Base-by-base conservation (phyloP, 37 sponge, comb jelly and placozoan species). In the Cliona cf. orientalis region DNA sequence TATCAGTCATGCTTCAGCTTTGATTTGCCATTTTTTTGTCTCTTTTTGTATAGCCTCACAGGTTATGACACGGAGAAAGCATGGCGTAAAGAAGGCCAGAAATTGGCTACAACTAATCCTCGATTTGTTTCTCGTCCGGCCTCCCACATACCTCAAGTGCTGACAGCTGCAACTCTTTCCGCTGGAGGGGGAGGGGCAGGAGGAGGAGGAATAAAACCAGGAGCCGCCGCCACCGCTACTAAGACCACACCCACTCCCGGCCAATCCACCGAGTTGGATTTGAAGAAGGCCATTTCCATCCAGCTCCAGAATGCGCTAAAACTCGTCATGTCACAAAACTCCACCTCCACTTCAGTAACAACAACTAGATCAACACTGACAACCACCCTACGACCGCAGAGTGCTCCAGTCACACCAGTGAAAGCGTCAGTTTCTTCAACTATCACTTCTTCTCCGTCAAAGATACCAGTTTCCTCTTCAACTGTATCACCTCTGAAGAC, bases 81-180 rank as follows among this genome's bases (percentile, higher is more conserved):
- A 17, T 88, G 88, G 88, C 71, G 42, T 11, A 63, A 41, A 17
- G 88, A 88, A 46, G 88, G 88, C 1, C 69, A 76, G 71, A 88
- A 81, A 37, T 55, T 80, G 23, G 37, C 46, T 21, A 43, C 81
- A 33, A 70, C 45, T 19, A 72, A 62, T 31, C 76, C 82, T 14
- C 76, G 71, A 9, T 56, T 81, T 7, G 78, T 81, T 2, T 70
- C 82, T 17, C 82, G 76, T 2, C 42, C 40, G 28, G 26, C 44
- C 42, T 49, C 81, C 26, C 46, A 56, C 36, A 42, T 81, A 19
- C 60, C 82, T 21, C 88, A 88, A 33, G 58, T 58, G 2, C 71
- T 81, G 36, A 65, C 77, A 23, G 35, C 66, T 28, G 53, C 78
- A 12, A 45, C 81, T 5, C 42, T 55, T 25, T 69, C 60, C 7